phyloP scores from a whole-genome alignment of 30 jellyfish, hydroid and myxozoan species.

The Morbakka virulenta region DNA sequence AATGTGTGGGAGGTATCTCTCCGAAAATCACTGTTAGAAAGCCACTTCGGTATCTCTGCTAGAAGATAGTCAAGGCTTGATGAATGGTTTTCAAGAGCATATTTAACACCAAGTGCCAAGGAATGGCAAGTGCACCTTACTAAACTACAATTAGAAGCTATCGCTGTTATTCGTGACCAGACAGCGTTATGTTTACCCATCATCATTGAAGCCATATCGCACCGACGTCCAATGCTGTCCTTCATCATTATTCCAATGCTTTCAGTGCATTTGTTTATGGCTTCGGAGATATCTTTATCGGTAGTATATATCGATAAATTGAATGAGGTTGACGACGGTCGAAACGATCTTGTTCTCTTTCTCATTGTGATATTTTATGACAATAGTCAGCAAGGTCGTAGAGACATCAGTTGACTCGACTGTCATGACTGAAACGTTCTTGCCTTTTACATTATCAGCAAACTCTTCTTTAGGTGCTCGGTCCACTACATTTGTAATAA shows the following conservation, averaged over 20 bases:
- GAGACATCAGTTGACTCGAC: conserved; percentile 31
- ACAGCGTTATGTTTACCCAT: conserved; percentile 44
- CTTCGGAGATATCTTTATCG: conserved; percentile 36
- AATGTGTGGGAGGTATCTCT: conserved; percentile 53
- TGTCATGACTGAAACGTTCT: conserved; percentile 3
- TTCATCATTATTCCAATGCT: conserved; percentile 25
- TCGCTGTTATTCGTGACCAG: conserved; percentile 26
- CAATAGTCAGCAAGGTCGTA: conserved; percentile 5
- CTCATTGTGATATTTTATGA: background rate
- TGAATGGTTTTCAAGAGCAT: conserved; percentile 61
- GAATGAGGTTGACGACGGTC: conserved; percentile 42
- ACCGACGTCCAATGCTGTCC: conserved; percentile 47
- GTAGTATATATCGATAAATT: conserved; percentile 29
- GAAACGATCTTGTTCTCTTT: conserved; percentile 21
- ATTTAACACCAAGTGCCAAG: conserved; percentile 61
- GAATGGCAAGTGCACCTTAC: conserved; percentile 65
- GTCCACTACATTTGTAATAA: conserved; percentile 35
- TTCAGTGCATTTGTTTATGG: conserved; percentile 10
- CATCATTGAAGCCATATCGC: conserved; percentile 50
- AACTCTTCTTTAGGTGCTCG: conserved; percentile 26
- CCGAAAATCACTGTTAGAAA: conserved; percentile 53
- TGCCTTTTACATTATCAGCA: conserved; percentile 21
- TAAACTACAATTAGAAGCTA: conserved; percentile 49
- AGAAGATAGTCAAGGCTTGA: conserved; percentile 50
- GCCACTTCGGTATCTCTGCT: conserved; percentile 58